Evolutionary conservation across 2,888 invertebrate species (phyloP), one percentile per base, ranked within the genome.

Genomic region (Pheosia tremula): DNA sequence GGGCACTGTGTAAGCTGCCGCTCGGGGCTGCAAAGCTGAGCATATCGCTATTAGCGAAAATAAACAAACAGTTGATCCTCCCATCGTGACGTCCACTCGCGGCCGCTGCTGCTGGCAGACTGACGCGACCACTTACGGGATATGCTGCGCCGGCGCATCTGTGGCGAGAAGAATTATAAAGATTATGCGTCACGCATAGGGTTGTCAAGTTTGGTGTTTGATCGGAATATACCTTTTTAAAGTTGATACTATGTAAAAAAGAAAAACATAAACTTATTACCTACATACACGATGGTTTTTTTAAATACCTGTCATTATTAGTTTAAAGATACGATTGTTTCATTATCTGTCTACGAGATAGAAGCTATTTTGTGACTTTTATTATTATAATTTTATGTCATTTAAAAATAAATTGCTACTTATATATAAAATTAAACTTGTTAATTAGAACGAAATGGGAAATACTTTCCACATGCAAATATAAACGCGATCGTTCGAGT

Each of bases 1-100:
- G 0, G 95, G 95, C 0, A 95, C 94, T 1, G 67, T 78, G 60
- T 91, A 90, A 50, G 86, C 77, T 3, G 73, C 75, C 2, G 76
- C 77, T 53, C 78, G 63, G 0, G 68, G 72, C 49, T 80, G 79
- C 11, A 36, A 36, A 0, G 67, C 80, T 49, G 59, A 56, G 62
- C 77, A 77, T 62, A 72, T 64, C 39, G 78, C 73, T 41, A 78
- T 52, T 4, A 83, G 54, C 55, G 73, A 71, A 1, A 84, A 65
- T 50, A 85, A 72, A 67, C 57, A 73, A 61, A 73, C 6, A 36
- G 69, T 58, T 54, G 67, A 70, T 47, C 53, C 11, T 0, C 41
- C 43, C 63, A 74, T 67, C 84, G 85, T 87, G 76, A 81, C 87
- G 87, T 82, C 82, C 67, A 73, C 62, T 60, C 60, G 38, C 52